Evolutionary conservation across 2,888 invertebrate species (phyloP).

Genomic region (Trachelus stipa): DNA sequence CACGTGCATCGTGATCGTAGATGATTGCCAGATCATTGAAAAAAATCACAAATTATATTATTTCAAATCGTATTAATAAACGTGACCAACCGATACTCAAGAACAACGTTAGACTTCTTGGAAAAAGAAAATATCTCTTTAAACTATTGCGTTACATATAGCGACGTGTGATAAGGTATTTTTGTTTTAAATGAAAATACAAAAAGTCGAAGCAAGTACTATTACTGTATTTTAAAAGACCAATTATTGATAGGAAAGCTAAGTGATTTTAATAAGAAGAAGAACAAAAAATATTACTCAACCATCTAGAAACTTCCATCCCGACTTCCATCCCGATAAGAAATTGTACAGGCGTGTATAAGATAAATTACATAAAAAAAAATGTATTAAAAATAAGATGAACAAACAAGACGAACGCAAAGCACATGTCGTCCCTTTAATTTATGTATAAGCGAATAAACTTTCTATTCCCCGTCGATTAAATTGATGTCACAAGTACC

Average conservation of each 20-base stretch:
- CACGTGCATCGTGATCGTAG: neutral
- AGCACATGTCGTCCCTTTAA: neutral
- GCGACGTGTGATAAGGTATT: neutral
- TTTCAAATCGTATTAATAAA: neutral
- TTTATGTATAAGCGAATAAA: conserved; percentile 10
- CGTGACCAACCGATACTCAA: neutral
- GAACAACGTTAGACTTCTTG: neutral
- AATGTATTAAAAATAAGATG: neutral
- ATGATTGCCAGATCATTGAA: neutral
- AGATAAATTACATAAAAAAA: neutral
- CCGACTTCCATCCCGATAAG: neutral
- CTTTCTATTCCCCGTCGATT: conserved; percentile 14
- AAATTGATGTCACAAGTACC: conserved; percentile 7
- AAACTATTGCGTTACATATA: neutral
- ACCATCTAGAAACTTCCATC: neutral
- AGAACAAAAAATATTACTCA: too few species aligned
- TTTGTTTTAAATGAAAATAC: neutral
- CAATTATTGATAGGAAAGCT: too few species aligned
- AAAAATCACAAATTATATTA: neutral
- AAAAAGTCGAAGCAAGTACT: neutral
- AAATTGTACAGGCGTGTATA: too few species aligned
- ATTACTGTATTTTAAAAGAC: neutral
- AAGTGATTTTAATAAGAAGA: too few species aligned
- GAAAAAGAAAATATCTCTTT: neutral
- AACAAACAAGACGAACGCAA: too few species aligned